phyloP scores from a whole-genome alignment of 1,140 invertebrate genomes.

The Thalassaphorura encarpata region DNA sequence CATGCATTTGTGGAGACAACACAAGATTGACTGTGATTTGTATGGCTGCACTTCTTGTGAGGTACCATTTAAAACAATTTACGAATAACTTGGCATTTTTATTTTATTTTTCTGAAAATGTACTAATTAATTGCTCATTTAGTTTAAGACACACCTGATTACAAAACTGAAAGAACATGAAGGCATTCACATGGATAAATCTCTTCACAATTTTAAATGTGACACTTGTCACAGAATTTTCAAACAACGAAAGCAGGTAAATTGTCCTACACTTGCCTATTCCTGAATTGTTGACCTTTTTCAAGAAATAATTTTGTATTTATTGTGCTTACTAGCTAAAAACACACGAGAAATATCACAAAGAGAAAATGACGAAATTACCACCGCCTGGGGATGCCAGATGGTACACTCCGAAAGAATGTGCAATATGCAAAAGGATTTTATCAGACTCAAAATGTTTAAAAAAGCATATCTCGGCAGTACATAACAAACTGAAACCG shows the following conservation, averaged over 20 bases:
- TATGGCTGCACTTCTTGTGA: constrained; percentile 45
- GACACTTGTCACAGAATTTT: constrained; percentile 51
- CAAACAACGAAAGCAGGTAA: constrained; percentile 52
- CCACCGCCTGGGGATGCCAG: constrained; percentile 36
- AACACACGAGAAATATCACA: constrained; percentile 35
- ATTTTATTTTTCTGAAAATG: neutral
- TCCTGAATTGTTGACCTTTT: neutral
- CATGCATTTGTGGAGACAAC: constrained; percentile 56
- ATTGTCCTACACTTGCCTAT: constrained; percentile 25
- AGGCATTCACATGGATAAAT: constrained; percentile 46
- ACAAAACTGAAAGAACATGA: constrained; percentile 49
- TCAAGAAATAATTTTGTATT: neutral
- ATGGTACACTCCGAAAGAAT: constrained; percentile 55
- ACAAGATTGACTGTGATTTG: constrained; percentile 58
- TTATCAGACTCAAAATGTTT: constrained; percentile 65
- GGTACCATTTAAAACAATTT: constrained; percentile 6
- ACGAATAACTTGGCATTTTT: neutral
- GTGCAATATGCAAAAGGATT: constrained; percentile 54
- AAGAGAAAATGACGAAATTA: constrained; percentile 29
- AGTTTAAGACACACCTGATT: constrained; percentile 48
- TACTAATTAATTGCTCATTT: constrained; percentile 43
- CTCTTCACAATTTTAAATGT: constrained; percentile 48
- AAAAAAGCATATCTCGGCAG: constrained; percentile 62
- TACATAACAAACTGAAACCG: constrained; percentile 65
- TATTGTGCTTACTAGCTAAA: constrained; percentile 27